Percentiles rank a stretch among this genome's conserved stretches.
phyloP scores from a whole-genome alignment of 2,113 vertebrate species.

The Dipodomys merriami region DNA sequence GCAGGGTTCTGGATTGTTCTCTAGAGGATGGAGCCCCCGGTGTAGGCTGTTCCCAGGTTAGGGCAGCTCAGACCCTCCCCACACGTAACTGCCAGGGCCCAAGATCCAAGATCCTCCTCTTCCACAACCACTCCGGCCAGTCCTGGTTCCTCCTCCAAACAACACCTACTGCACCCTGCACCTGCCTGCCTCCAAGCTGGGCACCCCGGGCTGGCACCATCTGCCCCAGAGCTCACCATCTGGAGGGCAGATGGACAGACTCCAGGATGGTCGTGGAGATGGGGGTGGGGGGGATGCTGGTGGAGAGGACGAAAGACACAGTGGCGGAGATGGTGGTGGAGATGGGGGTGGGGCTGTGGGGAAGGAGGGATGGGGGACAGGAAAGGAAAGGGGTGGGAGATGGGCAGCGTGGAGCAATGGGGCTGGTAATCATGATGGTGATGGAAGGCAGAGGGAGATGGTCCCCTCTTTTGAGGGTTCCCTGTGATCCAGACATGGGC shows the following conservation, averaged over 20 bases:
- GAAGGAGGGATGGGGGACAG: too few relatives aligned
- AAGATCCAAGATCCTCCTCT: not conserved
- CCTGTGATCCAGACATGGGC: not conserved
- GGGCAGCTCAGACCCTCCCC: not conserved
- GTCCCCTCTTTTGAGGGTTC: not conserved
- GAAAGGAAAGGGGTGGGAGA: too few relatives aligned
- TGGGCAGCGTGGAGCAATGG: too few relatives aligned
- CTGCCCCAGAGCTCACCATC: not conserved
- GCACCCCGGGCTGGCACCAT: not conserved
- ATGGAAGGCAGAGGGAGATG: rapidly evolving
- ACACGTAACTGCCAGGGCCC: not conserved
- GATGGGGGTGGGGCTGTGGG: rapidly evolving
- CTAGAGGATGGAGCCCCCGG: not conserved
- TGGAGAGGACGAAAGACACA: not conserved
- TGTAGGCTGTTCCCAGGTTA: not conserved
- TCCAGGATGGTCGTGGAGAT: rapidly evolving
- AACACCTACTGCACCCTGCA: not conserved
- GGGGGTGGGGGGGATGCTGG: not conserved
- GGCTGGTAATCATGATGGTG: not conserved
- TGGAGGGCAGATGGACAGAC: not conserved
- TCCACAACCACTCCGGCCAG: not conserved
- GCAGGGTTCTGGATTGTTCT: not conserved
- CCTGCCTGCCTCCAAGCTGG: not conserved
- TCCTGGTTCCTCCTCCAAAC: not conserved
- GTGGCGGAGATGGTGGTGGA: rapidly evolving